Evolutionary conservation across 35 echinoderm and acorn worm species (phyloP).

Genomic region (Heliocidaris erythrogramma): DNA sequence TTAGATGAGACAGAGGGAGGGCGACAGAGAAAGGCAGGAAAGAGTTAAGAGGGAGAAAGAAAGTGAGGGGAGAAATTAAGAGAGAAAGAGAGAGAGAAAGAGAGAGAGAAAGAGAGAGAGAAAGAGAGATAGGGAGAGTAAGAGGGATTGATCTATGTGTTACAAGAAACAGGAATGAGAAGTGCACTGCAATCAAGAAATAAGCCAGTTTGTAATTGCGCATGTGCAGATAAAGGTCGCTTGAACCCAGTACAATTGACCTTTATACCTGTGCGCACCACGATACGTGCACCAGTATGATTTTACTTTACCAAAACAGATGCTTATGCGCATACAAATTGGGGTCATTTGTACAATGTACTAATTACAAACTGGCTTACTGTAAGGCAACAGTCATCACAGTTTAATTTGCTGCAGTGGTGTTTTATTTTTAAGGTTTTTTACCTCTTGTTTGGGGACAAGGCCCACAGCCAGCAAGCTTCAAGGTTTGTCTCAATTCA

Average conservation of each 20-base stretch:
- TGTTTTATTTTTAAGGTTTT: neutral
- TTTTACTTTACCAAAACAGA: neutral
- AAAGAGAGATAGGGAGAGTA: neutral
- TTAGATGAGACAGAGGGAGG: neutral
- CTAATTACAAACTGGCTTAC: neutral
- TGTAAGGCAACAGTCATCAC: neutral
- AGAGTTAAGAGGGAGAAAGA: neutral
- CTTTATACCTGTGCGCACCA: too few species aligned
- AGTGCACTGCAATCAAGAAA: neutral
- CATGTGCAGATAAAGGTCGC: neutral
- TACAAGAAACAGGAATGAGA: neutral
- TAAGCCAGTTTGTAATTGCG: neutral
- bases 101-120: too few species aligned
- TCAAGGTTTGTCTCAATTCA: too few species aligned
- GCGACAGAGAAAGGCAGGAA: neutral
- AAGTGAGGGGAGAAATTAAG: neutral
- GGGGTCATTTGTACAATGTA: neutral
- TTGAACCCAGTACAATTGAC: too few species aligned
- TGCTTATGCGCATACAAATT: neutral
- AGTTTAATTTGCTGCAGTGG: neutral
- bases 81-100: neutral
- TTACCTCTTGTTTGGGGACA: too few species aligned
- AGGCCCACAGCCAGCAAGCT: too few species aligned
- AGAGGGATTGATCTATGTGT: neutral
- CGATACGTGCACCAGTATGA: too few species aligned